Conservation (phyloP, 2,113 vertebrate species). For the Gallinago media region DNA sequence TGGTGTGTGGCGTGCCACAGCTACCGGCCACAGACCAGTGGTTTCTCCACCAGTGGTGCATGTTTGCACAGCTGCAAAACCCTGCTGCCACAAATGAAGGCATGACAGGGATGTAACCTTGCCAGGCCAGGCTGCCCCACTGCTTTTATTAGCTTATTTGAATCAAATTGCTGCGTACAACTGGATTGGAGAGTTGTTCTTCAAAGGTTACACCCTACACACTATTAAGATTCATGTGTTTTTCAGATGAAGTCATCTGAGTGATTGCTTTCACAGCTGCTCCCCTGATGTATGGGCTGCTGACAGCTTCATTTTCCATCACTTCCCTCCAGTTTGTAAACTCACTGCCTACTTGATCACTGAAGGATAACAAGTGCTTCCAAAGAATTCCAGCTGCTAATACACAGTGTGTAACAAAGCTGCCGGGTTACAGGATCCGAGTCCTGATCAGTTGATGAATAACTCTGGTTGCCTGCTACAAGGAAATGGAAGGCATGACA, state of each 20-base stretch:
- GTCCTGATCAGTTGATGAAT: rapidly evolving
- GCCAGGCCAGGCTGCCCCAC: background rate
- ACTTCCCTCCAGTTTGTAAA: background rate
- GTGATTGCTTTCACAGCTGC: background rate
- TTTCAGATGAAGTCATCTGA: background rate
- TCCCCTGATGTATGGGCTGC: background rate
- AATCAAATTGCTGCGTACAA: background rate
- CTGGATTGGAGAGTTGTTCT: background rate
- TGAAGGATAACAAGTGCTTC: background rate
- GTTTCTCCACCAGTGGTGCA: background rate
- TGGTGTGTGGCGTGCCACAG: background rate
- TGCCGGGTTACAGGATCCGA: background rate
- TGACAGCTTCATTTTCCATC: background rate
- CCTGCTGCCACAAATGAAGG: rapidly evolving
- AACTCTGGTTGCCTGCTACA: background rate
- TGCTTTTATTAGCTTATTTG: background rate
- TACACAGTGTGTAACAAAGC: background rate
- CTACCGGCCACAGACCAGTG: rapidly evolving
- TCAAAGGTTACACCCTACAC: background rate
- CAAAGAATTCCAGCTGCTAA: background rate
- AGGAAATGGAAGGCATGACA: background rate
- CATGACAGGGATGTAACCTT: background rate
- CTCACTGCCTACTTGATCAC: background rate
- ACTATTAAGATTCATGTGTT: background rate
- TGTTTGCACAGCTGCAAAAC: background rate